These are phyloP conservation scores for Anoplophora glabripennis DNA, from an alignment of 1,140 invertebrate species.

Conservation along the genomic window DNA sequence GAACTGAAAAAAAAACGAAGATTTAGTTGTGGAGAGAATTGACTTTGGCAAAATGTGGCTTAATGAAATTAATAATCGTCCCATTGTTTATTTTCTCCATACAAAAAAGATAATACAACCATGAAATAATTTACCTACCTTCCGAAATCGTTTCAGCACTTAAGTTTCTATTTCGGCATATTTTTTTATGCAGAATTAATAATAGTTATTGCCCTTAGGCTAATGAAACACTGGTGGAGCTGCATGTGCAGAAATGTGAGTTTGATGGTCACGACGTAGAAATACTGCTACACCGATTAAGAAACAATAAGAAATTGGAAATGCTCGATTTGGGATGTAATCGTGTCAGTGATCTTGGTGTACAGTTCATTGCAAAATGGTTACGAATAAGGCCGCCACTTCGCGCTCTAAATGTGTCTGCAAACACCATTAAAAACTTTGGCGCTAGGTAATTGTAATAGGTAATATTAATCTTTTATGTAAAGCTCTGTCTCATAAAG, in stretches of 20 bases:
- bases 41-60: too few relatives aligned
- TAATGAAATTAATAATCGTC: too few relatives aligned
- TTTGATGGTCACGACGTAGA: constrained; percentile 58
- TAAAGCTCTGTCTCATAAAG: too few relatives aligned
- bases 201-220: constrained; percentile 31
- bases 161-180: too few relatives aligned
- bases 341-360: constrained; percentile 56
- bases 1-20: too few relatives aligned
- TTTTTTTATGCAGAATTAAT: too few relatives aligned
- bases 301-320: constrained; percentile 50
- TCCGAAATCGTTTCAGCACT: too few relatives aligned
- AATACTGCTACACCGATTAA: constrained; percentile 52
- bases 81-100: too few relatives aligned
- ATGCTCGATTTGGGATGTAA: constrained; percentile 58
- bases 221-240: constrained; percentile 52
- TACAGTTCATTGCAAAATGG: constrained; percentile 53
- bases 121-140: too few relatives aligned
- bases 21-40: too few relatives aligned
- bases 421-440: constrained; percentile 54
- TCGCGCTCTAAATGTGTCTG: constrained; percentile 51
- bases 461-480: too few relatives aligned
- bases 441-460: constrained; percentile 51
- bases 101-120: too few relatives aligned
- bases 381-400: constrained; percentile 51
- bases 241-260: constrained; percentile 59